Conservation (phyloP, 64 coral and sea anemone genomes). For the Astreopora myriophthalma region DNA sequence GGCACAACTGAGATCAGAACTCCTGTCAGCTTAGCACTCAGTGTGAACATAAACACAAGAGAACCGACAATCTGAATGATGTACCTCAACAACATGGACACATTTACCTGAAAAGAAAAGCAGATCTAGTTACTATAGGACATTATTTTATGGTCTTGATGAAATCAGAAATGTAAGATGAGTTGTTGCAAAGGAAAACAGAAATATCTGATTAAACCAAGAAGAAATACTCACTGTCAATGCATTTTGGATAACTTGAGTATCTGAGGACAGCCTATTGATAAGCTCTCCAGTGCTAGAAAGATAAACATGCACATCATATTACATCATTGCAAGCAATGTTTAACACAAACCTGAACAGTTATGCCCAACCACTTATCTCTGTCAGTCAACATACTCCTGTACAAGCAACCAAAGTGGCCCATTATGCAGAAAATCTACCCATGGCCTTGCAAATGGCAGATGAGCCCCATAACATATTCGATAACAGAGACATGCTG, state of each 20-base stretch:
- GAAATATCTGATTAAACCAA: no score
- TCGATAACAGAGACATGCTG: no score
- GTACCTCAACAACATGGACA: slow-evolving; percentile 96
- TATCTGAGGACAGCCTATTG: slow-evolving; percentile 92
- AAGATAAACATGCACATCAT: not conserved
- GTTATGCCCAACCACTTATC: no score
- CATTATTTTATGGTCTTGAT: no score
- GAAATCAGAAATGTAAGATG: no score
- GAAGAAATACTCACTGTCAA: slow-evolving; percentile 76
- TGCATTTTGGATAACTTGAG: slow-evolving; percentile 96
- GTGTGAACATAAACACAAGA: slow-evolving; percentile 92
- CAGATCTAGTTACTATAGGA: no score
- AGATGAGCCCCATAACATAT: no score
- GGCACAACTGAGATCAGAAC: slow-evolving; percentile 92
- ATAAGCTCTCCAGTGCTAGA: slow-evolving; percentile 88
- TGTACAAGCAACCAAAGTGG: no score
- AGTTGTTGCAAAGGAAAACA: not conserved
- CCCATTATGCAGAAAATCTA: no score
- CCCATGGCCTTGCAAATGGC: no score
- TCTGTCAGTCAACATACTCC: no score
- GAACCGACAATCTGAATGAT: slow-evolving; percentile 91
- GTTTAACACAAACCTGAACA: not conserved
- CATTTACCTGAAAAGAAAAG: slow-evolving; percentile 70
- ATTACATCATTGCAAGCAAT: not conserved
- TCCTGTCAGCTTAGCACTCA: slow-evolving; percentile 88